These are phyloP conservation scores for Patiria pectinifera DNA, from an alignment of 53 echinoderm and acorn worm species.

Conservation along the genomic window DNA sequence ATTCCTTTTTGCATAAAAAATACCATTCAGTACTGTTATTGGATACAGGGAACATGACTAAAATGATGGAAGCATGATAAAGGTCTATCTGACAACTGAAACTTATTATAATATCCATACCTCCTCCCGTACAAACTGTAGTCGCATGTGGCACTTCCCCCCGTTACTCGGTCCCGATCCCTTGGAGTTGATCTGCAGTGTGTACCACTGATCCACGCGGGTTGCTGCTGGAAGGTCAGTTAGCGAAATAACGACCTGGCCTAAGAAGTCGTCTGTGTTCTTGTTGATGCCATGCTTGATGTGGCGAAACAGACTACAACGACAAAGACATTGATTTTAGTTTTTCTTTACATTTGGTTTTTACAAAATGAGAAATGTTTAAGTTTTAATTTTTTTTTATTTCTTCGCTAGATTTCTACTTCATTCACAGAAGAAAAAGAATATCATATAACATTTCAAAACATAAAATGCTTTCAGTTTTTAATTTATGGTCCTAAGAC, in stretches of 20 bases:
- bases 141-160: constrained; percentile 81
- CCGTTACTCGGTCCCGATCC: constrained; percentile 35
- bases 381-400: background rate
- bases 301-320: constrained; percentile 90
- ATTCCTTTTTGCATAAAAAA: too few species aligned
- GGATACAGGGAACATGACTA: too few species aligned
- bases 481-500: too few species aligned
- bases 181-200: constrained; percentile 63
- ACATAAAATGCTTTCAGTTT: too few species aligned
- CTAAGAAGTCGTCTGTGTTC: constrained; percentile 91
- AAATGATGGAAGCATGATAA: too few species aligned
- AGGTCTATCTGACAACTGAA: too few species aligned
- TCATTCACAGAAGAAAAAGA: too few species aligned
- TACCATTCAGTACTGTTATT: too few species aligned
- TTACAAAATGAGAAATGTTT: background rate
- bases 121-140: constrained; percentile 87
- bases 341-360: background rate
- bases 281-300: constrained; percentile 94
- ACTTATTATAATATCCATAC: constrained; percentile 64
- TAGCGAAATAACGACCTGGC: constrained; percentile 83
- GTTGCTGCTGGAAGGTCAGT: constrained; percentile 79
- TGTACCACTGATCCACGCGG: constrained; percentile 86
- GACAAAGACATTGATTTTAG: background rate
- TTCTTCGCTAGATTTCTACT: background rate
- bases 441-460: too few species aligned